These are phyloP conservation scores for Drymodes brunneopygia DNA, from an alignment of 2,113 vertebrate species.

Conservation along the genomic window DNA sequence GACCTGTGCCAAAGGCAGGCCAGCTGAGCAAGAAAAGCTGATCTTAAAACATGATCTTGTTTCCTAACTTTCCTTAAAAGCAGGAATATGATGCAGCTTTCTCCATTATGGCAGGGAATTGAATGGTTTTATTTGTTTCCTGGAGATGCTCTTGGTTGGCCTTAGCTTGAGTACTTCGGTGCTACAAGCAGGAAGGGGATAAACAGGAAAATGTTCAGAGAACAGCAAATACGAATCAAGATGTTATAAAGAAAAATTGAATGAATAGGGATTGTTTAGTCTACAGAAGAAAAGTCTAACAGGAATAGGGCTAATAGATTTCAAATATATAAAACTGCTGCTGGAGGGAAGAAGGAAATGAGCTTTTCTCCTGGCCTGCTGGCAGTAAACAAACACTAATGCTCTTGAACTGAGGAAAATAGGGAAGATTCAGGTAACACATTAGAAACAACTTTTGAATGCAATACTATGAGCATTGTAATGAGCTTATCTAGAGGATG, in stretches of 20 bases:
- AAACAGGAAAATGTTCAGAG: background rate
- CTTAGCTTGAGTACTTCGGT: background rate
- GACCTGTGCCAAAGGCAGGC: background rate
- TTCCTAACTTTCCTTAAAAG: background rate
- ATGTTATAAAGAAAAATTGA: background rate
- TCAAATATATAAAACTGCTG: background rate
- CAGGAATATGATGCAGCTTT: background rate
- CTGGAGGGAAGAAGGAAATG: background rate
- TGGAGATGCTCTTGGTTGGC: background rate
- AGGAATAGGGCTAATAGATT: background rate
- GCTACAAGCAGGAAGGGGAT: background rate
- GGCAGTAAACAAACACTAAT: background rate
- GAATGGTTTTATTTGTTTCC: background rate
- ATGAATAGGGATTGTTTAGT: background rate
- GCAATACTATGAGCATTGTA: background rate
- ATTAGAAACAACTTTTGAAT: background rate
- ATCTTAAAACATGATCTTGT: background rate
- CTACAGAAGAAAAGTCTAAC: background rate
- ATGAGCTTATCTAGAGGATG: background rate
- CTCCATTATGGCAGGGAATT: background rate
- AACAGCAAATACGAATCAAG: background rate
- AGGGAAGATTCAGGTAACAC: background rate
- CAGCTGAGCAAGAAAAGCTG: background rate
- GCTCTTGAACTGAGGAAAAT: background rate
- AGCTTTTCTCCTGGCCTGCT: background rate